Percentiles rank a stretch among this genome's conserved stretches.
Conservation (phyloP, 1,140 invertebrate genomes). For the Tetramorium alpestre region DNA sequence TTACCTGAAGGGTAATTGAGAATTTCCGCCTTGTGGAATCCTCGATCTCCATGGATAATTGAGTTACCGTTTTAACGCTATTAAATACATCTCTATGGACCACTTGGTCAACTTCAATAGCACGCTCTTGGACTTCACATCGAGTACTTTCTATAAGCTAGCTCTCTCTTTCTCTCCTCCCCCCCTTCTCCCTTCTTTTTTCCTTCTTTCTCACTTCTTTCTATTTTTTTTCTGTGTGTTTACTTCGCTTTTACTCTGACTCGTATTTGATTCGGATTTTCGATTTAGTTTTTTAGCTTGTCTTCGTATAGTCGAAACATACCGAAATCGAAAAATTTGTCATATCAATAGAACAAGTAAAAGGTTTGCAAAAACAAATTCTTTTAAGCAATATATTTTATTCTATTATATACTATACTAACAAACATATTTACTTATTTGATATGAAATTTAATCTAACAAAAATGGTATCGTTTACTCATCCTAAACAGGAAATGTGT, state of each 20-base stretch:
- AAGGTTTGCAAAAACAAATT: neutral
- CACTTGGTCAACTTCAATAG: slow-evolving; percentile 31
- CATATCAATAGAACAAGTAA: neutral
- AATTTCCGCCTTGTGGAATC: slow-evolving; percentile 49
- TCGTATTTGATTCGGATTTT: neutral
- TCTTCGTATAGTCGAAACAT: neutral
- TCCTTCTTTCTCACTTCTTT: neutral
- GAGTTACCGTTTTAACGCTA: slow-evolving; percentile 54
- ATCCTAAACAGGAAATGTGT: neutral
- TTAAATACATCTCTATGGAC: slow-evolving; percentile 49
- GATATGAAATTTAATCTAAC: neutral
- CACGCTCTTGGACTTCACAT: neutral
- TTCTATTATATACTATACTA: neutral
- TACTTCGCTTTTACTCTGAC: neutral
- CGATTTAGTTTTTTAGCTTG: neutral
- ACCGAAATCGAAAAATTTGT: neutral
- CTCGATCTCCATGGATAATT: slow-evolving; percentile 52
- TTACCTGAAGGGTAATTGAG: slow-evolving; percentile 56
- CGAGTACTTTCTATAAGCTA: slow-evolving; percentile 22
- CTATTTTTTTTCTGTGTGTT: neutral
- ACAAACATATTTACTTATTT: neutral
- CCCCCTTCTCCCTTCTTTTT: neutral
- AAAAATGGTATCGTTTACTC: slow-evolving; percentile 1
- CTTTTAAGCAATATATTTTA: neutral
- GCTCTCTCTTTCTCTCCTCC: neutral